Base-by-base conservation (phyloP, 2,797 vertebrate genomes). In the Argyrosomus regius region DNA sequence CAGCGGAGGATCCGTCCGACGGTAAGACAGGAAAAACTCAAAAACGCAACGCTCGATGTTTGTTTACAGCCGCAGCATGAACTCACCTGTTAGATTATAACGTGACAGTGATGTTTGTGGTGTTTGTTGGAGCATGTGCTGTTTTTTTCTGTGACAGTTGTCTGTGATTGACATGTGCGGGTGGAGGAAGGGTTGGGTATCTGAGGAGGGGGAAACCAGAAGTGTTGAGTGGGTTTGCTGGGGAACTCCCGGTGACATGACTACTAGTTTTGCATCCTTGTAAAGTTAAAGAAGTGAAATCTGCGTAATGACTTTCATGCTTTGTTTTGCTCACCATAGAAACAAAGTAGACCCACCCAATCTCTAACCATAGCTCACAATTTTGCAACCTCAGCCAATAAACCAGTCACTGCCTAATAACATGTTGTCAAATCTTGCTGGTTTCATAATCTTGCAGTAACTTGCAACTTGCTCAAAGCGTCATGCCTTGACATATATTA, bases 91-190 rank as follows among this genome's bases (percentile, higher is more conserved):
- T 31, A 12, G 5, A 1, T 3, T 39, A 6, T 1, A 12, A 24
- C 31, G 1, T 53, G 4, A 6, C 53, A 6, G 54, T 3, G 48
- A 3, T 6, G 5, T 22, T 12, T 67, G 1, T n/a, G 57, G 3
- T 26, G 48, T 56, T 56, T 45, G 24, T 10, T 54, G 58, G 48
- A 31, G n/a, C 59, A 18, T 41, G 73, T 43, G 76, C 31, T 72
- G 20, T 66, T 68, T 50, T 46, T 76, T 52, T 64, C 6, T 50
- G 16, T 84, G 75, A 86, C 81, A 85, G 80, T 64, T 69, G 66
- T 57, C 39, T 48, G 81, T 89, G 90, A 87, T 84, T 90, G 86
- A 86, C 89, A 81, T 72, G 78, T 83, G 88, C 77, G 85, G 17
- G 61, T 89, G 56, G 31, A 43, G 54, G 74, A 58, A 14, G 61